phyloP scores from a whole-genome alignment of 2,888 invertebrate species.

The Hemaris fuciformis region DNA sequence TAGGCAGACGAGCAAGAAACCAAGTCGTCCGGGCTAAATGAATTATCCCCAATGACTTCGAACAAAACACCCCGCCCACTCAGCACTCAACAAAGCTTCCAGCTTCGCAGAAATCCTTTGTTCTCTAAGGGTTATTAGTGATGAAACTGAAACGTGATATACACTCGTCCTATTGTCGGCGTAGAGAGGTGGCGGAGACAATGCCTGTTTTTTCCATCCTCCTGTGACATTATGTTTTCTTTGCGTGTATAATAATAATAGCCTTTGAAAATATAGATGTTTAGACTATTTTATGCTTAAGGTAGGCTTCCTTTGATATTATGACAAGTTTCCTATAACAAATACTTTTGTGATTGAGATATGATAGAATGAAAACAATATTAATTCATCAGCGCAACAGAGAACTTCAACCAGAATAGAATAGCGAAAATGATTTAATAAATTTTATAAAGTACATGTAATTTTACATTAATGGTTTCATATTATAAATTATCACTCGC shows the following conservation, averaged over 20 bases:
- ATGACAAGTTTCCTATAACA: no score
- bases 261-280: neutral
- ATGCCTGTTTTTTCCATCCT: neutral
- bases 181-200: neutral
- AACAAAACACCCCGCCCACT: neutral
- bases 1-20: no score
- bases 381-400: no score
- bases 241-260: neutral
- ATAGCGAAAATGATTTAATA: no score
- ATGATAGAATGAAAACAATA: no score
- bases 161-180: neutral
- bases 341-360: neutral
- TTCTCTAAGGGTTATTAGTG: neutral
- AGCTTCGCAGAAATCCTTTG: conserved; percentile 1
- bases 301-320: no score
- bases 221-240: neutral
- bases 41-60: neutral
- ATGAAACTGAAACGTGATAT: neutral
- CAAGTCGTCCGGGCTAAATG: no score
- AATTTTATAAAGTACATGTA: no score
- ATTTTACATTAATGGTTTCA: no score
- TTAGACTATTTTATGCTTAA: neutral
- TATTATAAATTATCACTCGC: no score
- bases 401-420: no score
- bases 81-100: neutral